A percentile compares a stretch with the other conserved stretches of the same genome.
phyloP scores from a whole-genome alignment of 2,113 vertebrate genomes.

The Hemichromis elongatus region DNA sequence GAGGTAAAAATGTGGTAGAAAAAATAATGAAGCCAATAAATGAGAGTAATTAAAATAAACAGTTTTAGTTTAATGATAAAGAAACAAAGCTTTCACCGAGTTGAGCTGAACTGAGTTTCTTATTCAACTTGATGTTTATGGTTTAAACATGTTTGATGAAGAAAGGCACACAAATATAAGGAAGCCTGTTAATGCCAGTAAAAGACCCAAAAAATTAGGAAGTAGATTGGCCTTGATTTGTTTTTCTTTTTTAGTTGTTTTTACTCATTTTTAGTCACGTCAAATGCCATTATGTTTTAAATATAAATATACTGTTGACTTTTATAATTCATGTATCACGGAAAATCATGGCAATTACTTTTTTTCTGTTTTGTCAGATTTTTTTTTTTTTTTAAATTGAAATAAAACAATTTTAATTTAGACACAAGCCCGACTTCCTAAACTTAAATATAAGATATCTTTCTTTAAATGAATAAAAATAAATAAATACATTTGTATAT shows the following conservation, averaged over 20 bases:
- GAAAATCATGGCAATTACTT: not conserved
- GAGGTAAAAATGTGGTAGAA: not conserved
- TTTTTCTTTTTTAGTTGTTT: rapidly evolving
- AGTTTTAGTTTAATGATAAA: not conserved
- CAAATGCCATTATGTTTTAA: too few species aligned
- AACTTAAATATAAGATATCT: not conserved
- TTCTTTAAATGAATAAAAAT: not conserved
- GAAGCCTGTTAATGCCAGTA: not conserved
- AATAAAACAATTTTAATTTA: not conserved
- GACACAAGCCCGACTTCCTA: rapidly evolving
- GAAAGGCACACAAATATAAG: rapidly evolving
- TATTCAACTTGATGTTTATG: not conserved
- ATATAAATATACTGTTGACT: too few species aligned
- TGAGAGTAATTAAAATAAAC: not conserved
- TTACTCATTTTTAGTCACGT: rapidly evolving
- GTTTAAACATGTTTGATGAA: not conserved
- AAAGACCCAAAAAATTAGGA: rapidly evolving
- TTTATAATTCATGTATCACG: too few species aligned
- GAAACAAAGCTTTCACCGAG: not conserved
- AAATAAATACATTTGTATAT: not conserved
- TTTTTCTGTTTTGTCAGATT: too few species aligned
- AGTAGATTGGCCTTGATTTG: rapidly evolving
- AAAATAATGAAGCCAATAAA: not conserved
- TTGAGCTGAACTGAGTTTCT: not conserved
- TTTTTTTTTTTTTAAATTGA: not conserved